Base-by-base conservation (phyloP, 2,888 invertebrate species). In the Invenusta paracnida region DNA sequence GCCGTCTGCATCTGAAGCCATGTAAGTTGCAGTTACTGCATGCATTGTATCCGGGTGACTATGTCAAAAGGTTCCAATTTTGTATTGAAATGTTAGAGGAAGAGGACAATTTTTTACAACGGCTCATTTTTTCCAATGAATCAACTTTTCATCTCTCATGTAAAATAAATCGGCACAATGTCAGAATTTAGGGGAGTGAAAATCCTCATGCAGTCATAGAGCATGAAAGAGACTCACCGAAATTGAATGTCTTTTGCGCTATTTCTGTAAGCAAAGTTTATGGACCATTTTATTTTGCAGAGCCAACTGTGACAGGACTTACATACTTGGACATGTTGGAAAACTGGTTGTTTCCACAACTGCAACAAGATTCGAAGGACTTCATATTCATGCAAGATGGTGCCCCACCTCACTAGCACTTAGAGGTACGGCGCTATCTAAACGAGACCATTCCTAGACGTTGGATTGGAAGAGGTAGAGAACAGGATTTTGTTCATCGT, bases 271-370 rank as follows among this genome's bases (percentile, higher is more conserved):
- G 29, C 23, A 79, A 25, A 2, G 79, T 79, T 79, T 79, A 79
- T 79, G 79, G 79, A 79, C 79, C 29, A 48, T 79, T 79, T 25
- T 79, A 27, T 79, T 29, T 79, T 79, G 79, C 23, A 27, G 79
- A 79, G 79, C 27, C 23, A 79, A 25, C 27, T 23, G 29, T 79
- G 27, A 25, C 23, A 25, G 79, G 79, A 25, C 23, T 79, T 29
- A 79, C 11, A 27, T 79, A 25, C 29, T 23, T 79, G 79, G 27
- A 79, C 23, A 79, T 79, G 79, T 29, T 79, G n/a, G 27, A 79
- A 79, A 79, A 79, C 79, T 79, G 79, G 79, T 29, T 79, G 25
- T 29, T 79, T 29, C n/a, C n/a, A n/a, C n/a, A n/a, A n/a, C n/a
- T n/a, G n/a, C n/a, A n/a, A n/a, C 27, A 25, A 25, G 29, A 79